phyloP scores from a whole-genome alignment of 2,888 invertebrate genomes.

The Erannis defoliaria region DNA sequence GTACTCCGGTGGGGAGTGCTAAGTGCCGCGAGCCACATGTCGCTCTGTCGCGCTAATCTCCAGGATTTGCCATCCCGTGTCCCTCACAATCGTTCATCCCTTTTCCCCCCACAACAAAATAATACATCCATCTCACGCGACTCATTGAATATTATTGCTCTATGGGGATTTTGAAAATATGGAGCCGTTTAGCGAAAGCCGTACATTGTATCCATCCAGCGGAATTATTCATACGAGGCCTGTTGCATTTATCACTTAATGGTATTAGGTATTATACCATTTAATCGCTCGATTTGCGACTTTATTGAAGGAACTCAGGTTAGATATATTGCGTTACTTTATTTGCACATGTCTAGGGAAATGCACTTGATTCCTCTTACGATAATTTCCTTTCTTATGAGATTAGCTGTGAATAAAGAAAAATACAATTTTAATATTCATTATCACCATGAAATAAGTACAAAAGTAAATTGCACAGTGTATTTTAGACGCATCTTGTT shows the following conservation, averaged over 20 bases:
- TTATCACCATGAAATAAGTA: too few relatives aligned
- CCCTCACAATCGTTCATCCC: conserved; percentile 69
- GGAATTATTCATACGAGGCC: conserved; percentile 84
- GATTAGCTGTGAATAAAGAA: too few relatives aligned
- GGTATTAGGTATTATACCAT: conserved; percentile 83
- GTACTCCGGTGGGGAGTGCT: conserved; percentile 66
- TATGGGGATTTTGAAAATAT: conserved; percentile 87
- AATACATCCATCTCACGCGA: conserved; percentile 75
- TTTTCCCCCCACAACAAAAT: conserved; percentile 55
- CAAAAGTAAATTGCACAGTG: too few relatives aligned
- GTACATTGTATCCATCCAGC: conserved; percentile 84
- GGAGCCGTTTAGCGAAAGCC: conserved; percentile 85
- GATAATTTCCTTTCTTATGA: not conserved
- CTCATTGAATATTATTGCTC: conserved; percentile 87
- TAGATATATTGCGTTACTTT: conserved; percentile 44
- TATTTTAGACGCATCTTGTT: too few relatives aligned
- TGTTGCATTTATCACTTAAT: conserved; percentile 86
- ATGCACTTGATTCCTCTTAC: conserved; percentile 1
- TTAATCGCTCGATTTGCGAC: conserved; percentile 83
- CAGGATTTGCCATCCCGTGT: conserved; percentile 84
- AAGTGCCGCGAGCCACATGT: conserved; percentile 85
- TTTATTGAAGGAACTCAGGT: conserved; percentile 67
- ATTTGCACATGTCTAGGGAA: conserved; percentile 23
- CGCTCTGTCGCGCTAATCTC: conserved; percentile 85
- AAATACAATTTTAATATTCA: too few relatives aligned